These are phyloP conservation scores for Hippocampus comes DNA, from an alignment of 2,113 vertebrate species.

Conservation along the genomic window DNA sequence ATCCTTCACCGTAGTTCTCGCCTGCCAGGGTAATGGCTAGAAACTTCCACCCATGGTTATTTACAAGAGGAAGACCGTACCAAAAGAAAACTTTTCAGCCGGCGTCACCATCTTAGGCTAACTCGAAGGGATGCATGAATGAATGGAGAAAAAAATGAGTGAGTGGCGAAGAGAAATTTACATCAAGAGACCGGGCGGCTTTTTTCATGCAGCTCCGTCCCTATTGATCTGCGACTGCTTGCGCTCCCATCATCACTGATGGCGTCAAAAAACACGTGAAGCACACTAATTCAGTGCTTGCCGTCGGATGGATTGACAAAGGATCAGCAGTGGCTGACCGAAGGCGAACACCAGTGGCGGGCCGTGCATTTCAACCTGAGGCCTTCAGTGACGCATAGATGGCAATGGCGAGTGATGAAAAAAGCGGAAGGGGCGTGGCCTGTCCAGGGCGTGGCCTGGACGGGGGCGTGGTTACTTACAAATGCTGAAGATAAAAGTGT, in stretches of 20 bases:
- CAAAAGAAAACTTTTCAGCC: background rate
- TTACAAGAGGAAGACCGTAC: conserved; percentile 18
- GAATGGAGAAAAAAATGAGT: background rate
- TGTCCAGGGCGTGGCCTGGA: no score
- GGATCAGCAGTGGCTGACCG: background rate
- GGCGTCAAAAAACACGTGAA: conserved; percentile 1
- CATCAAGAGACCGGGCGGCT: no score
- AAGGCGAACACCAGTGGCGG: no score
- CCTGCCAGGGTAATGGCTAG: conserved; percentile 9
- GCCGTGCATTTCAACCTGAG: no score
- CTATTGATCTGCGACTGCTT: background rate
- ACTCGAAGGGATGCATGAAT: background rate
- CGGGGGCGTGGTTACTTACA: no score
- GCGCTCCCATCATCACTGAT: background rate
- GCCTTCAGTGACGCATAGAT: no score
- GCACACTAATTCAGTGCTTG: background rate
- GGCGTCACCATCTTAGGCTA: background rate
- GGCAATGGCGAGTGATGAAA: no score
- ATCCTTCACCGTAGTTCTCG: conserved; percentile 5
- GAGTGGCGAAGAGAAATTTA: no score
- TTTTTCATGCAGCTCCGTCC: background rate
- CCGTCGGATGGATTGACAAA: conserved; percentile 1
- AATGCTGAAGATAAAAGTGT: no score
- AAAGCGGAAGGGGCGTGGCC: no score
- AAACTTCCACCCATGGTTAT: conserved; percentile 14